A percentile compares a stretch with the other conserved stretches of the same genome.
phyloP scores from a whole-genome alignment of 2,113 vertebrate species.

The Podilymbus podiceps region DNA sequence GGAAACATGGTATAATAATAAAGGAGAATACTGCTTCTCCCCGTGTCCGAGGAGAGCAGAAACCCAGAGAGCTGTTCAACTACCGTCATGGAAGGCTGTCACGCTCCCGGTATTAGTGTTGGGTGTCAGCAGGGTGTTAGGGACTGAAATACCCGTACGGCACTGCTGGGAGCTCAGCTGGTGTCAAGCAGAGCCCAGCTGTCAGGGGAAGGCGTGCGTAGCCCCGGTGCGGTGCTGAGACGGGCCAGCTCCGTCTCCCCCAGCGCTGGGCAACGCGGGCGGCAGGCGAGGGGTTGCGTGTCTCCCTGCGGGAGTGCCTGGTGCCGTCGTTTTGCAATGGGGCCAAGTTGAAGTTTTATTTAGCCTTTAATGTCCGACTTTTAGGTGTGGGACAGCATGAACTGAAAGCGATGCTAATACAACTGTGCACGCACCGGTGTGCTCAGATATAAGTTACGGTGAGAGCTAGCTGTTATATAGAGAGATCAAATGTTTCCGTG shows the following conservation, averaged over 20 bases:
- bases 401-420: neutral
- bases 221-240: accelerated
- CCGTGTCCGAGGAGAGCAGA: neutral
- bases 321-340: neutral
- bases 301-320: accelerated
- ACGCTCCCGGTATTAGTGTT: neutral
- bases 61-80: neutral
- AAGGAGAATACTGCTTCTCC: slow-evolving; percentile 4
- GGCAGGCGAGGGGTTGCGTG: accelerated
- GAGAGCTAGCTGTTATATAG: neutral
- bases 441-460: neutral
- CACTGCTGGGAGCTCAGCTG: neutral
- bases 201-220: accelerated
- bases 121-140: accelerated
- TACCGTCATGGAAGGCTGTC: neutral
- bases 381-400: neutral
- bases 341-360: neutral
- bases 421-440: accelerated
- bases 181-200: neutral
- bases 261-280: neutral
- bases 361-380: neutral
- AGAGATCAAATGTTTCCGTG: slow-evolving; percentile 4
- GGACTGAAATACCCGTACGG: neutral
- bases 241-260: neutral
- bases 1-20: slow-evolving; percentile 58